A percentile compares a stretch with the other conserved stretches of the same genome.
These are phyloP conservation scores for Drosophila paramelanica DNA, from an alignment of 2,888 invertebrate genomes.

Conservation along the genomic window DNA sequence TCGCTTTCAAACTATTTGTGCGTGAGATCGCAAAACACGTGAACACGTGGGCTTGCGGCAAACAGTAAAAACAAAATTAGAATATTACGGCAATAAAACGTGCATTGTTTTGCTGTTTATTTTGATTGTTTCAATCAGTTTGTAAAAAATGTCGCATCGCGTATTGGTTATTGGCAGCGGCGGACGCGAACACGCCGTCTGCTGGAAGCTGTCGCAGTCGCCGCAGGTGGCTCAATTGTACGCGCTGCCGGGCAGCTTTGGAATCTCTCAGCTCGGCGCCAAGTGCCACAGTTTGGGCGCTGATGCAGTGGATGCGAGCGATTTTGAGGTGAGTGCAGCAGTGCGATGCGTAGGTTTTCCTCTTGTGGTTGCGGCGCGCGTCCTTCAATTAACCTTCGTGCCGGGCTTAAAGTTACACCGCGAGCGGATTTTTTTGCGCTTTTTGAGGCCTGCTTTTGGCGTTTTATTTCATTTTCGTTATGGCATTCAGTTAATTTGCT, in stretches of 20 bases:
- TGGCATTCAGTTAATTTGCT: constrained; percentile 33
- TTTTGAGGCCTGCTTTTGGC: constrained; percentile 36
- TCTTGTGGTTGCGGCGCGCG: not conserved
- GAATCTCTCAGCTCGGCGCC: constrained; percentile 88
- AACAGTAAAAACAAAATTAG: constrained; percentile 12
- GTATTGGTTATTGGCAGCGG: constrained; percentile 95
- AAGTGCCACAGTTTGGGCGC: constrained; percentile 88
- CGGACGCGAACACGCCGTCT: constrained; percentile 97
- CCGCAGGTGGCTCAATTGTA: constrained; percentile 89
- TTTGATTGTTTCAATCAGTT: constrained; percentile 17
- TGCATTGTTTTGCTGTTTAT: constrained; percentile 18
- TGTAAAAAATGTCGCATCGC: constrained; percentile 84
- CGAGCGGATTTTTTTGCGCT: constrained; percentile 24
- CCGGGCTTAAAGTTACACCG: constrained; percentile 40
- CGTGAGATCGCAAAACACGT: constrained; percentile 14
- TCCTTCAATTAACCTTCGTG: constrained; percentile 64
- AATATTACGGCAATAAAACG: constrained; percentile 39
- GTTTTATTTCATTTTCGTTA: constrained; percentile 21
- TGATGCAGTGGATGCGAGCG: constrained; percentile 84
- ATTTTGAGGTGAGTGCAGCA: constrained; percentile 88
- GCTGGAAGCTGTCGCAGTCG: constrained; percentile 96
- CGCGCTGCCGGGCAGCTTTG: constrained; percentile 95
- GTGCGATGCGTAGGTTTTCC: constrained; percentile 14
- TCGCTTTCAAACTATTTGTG: constrained; percentile 4
- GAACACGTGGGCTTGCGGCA: constrained; percentile 61